A percentile compares a stretch with the other conserved stretches of the same genome.
Conservation (phyloP, 2,888 invertebrate genomes). For the Machimus atricapillus region DNA sequence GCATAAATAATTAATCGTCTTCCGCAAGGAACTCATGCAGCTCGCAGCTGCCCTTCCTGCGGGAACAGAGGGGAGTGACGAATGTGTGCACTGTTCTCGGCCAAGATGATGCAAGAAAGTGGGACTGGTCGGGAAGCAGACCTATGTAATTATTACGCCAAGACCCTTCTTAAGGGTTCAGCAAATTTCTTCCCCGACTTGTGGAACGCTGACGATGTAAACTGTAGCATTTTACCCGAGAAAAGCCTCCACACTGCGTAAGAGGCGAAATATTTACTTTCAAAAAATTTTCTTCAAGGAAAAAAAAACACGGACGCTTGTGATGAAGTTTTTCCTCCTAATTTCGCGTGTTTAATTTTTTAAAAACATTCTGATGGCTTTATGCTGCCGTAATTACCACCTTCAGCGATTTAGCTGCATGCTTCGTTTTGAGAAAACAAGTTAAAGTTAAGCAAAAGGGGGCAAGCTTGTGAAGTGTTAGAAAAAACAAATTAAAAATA, state of each 20-base stretch:
- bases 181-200: neutral
- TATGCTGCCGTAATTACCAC: neutral
- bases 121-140: neutral
- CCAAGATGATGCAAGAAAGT: neutral
- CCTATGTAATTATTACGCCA: neutral
- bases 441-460: neutral
- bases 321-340: neutral
- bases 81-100: neutral
- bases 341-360: neutral
- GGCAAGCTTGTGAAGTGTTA: neutral
- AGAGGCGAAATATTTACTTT: neutral
- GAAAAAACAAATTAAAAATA: neutral
- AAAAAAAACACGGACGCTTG: neutral
- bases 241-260: neutral
- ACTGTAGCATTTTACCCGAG: neutral
- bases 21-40: neutral
- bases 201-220: neutral
- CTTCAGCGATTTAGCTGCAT: neutral
- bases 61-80: neutral
- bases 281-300: neutral
- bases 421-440: neutral
- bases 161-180: neutral
- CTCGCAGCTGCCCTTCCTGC: neutral
- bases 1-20: conserved; percentile 22
- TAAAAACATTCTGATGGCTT: neutral